These are phyloP conservation scores for Apodemus speciosus DNA, from an alignment of 2,113 vertebrate genomes.

Conservation along the genomic window DNA sequence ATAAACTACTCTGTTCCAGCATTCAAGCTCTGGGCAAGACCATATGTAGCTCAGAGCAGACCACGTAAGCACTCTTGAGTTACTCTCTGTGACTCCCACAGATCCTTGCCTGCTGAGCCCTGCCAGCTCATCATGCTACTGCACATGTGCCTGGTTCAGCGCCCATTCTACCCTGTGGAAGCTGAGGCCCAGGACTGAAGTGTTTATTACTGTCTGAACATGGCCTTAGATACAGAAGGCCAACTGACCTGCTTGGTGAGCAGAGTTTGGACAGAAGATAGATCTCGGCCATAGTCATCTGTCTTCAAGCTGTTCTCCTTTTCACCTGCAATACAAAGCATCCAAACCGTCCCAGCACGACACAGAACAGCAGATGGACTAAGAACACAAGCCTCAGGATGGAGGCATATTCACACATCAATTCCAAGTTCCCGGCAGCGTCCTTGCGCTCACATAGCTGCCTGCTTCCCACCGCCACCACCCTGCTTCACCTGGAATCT, in stretches of 20 bases:
- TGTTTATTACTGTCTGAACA: too few species aligned
- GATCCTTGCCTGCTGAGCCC: too few species aligned
- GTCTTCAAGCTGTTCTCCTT: conserved; percentile 99
- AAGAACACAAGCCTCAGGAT: too few species aligned
- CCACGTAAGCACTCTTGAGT: neutral
- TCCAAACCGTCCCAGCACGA: neutral
- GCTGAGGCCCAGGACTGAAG: neutral
- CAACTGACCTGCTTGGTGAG: conserved; percentile 96
- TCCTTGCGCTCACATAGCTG: neutral
- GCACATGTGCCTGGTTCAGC: neutral
- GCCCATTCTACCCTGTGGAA: neutral
- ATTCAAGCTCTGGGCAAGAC: neutral
- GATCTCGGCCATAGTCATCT: conserved; percentile 96
- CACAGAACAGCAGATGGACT: neutral
- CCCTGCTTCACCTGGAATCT: neutral
- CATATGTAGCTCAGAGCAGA: neutral
- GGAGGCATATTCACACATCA: neutral
- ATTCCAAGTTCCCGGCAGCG: too few species aligned
- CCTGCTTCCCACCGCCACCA: neutral
- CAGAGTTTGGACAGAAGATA: conserved; percentile 97
- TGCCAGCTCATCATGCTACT: neutral
- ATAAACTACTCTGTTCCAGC: neutral
- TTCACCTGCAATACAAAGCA: conserved; percentile 88
- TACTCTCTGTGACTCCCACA: neutral
- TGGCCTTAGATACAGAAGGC: accelerated